phyloP scores from a whole-genome alignment of 2,113 vertebrate species.

The Tonatia bakeri region DNA sequence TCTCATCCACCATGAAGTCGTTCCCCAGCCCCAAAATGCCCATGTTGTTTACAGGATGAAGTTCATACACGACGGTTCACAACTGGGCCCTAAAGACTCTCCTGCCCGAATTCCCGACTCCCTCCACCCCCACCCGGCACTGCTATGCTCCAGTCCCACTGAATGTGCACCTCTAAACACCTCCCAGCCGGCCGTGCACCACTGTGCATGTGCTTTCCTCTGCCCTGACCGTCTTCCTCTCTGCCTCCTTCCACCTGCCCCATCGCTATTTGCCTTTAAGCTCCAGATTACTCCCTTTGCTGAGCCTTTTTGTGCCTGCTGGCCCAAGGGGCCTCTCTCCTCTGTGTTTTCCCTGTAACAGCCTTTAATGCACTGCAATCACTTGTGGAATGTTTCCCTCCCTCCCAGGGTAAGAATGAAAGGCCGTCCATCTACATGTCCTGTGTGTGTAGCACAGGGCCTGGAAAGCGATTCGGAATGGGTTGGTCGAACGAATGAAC shows the following conservation, averaged over 20 bases:
- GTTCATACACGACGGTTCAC: neutral
- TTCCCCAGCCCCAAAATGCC: neutral
- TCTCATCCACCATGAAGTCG: neutral
- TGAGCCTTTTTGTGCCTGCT: neutral
- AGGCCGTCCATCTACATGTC: neutral
- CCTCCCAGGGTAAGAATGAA: too few species aligned
- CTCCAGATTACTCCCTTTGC: neutral
- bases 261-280: neutral
- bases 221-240: neutral
- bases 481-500: neutral
- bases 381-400: neutral
- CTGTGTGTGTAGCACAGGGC: neutral
- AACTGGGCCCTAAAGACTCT: neutral
- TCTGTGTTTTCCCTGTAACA: neutral
- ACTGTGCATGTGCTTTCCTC: neutral
- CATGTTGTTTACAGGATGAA: neutral
- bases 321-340: accelerated
- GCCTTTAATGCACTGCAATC: neutral
- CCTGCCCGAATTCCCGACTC: neutral
- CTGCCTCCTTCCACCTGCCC: too few species aligned
- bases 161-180: neutral
- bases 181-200: accelerated
- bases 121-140: neutral
- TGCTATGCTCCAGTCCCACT: neutral
- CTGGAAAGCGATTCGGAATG: neutral